A percentile compares a stretch with the other conserved stretches of the same genome.
Conservation (phyloP, 1,140 invertebrate species). For the Anastrepha obliqua region DNA sequence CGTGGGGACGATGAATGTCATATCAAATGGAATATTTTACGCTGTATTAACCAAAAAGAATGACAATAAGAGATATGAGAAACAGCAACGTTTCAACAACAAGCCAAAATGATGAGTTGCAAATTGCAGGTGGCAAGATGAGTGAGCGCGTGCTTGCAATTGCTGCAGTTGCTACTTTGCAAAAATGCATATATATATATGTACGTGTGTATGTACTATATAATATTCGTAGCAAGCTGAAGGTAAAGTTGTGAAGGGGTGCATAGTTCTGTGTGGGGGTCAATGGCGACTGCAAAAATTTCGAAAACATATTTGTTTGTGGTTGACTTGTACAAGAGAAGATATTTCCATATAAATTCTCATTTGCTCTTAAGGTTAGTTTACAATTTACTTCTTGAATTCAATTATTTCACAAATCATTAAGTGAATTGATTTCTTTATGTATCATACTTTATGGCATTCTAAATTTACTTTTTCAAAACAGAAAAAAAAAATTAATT, state of each 20-base stretch:
- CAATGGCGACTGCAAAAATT: not conserved
- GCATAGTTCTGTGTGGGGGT: not conserved
- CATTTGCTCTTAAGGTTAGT: not conserved
- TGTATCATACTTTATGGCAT: too few relatives aligned
- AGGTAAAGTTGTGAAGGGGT: not conserved
- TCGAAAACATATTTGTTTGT: not conserved
- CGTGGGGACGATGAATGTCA: conserved; percentile 54
- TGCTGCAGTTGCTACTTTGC: too few relatives aligned
- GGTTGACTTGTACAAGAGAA: not conserved
- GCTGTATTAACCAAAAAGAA: conserved; percentile 44
- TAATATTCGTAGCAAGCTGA: too few relatives aligned
- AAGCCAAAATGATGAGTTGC: conserved; percentile 36
- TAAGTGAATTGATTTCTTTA: too few relatives aligned
- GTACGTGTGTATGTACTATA: too few relatives aligned
- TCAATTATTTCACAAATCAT: too few relatives aligned
- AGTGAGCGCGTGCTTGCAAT: not conserved
- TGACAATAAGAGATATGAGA: conserved; percentile 4
- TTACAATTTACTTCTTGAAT: not conserved
- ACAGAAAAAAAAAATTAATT: not conserved
- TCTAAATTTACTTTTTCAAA: too few relatives aligned
- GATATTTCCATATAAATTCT: not conserved
- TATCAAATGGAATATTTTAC: conserved; percentile 55
- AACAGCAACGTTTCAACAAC: not conserved
- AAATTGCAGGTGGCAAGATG: conserved; percentile 34
- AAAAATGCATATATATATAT: too few relatives aligned